phyloP scores from a whole-genome alignment of 2,888 invertebrate genomes.

The Drosophila quasianomalipes region DNA sequence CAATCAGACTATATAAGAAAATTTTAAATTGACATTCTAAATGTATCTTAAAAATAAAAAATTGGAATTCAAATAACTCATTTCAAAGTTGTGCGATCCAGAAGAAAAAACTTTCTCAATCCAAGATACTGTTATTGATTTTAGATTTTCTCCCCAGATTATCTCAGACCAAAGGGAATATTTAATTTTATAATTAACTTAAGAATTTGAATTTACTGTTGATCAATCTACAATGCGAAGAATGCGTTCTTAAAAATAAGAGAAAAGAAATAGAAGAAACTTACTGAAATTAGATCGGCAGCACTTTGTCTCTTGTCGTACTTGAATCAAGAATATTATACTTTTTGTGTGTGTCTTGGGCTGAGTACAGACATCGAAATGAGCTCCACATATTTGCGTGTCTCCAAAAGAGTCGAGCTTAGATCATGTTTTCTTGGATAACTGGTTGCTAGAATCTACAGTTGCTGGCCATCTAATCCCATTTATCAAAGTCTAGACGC shows the following conservation, averaged over 20 bases:
- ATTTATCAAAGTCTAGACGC: constrained; percentile 73
- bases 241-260: not conserved
- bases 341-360: not conserved
- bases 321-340: not conserved
- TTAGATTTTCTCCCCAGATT: not conserved
- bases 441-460: constrained; percentile 48
- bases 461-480: constrained; percentile 46
- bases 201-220: not conserved
- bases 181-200: not conserved
- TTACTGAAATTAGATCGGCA: not conserved
- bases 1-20: not conserved
- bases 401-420: not conserved
- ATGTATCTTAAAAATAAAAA: not conserved
- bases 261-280: not conserved
- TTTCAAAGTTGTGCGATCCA: not conserved
- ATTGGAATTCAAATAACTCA: not conserved
- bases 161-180: not conserved
- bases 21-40: not conserved
- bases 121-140: not conserved
- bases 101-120: not conserved
- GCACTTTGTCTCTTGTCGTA: not conserved
- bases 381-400: constrained; percentile 1
- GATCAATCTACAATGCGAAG: not conserved
- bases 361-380: constrained; percentile 1
- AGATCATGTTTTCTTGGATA: constrained; percentile 13